Percentiles rank a stretch among this genome's conserved stretches.
Evolutionary conservation across 2,797 vertebrate genomes (phyloP).

Genomic region (Sciaenops ocellatus): DNA sequence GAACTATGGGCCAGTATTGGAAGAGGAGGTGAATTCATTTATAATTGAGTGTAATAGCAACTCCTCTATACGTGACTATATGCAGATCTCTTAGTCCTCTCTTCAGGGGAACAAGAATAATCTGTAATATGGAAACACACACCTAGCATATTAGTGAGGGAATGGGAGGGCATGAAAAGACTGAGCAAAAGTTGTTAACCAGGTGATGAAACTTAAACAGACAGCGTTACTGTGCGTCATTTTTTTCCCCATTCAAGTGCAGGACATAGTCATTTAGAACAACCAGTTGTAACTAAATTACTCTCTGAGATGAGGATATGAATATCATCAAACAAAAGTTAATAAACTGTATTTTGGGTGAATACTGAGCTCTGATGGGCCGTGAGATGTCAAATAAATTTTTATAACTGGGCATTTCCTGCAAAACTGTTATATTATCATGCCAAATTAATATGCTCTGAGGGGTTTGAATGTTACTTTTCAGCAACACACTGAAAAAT

Average conservation of each 20-base stretch:
- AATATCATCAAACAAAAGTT: conserved; percentile 55
- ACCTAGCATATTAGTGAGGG: conserved; percentile 10
- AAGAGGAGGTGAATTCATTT: conserved; percentile 75
- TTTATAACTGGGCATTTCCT: conserved; percentile 47
- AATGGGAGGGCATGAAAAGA: conserved; percentile 48
- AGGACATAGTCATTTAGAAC: conserved; percentile 54
- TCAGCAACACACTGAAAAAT: conserved; percentile 27
- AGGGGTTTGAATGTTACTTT: conserved; percentile 36
- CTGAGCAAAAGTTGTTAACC: conserved; percentile 58
- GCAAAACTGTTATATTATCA: conserved; percentile 43
- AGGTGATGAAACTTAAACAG: conserved; percentile 60
- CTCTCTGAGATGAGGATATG: conserved; percentile 48
- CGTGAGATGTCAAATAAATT: conserved; percentile 48
- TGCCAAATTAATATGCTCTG: conserved; percentile 37
- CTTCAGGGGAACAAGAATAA: conserved; percentile 44
- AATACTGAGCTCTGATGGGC: conserved; percentile 47
- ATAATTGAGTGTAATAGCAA: conserved; percentile 72
- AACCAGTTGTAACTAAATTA: conserved; percentile 58
- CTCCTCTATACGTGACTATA: conserved; percentile 55
- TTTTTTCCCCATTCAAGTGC: conserved; percentile 34
- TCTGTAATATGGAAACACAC: conserved; percentile 54
- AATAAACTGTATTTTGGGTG: conserved; percentile 40
- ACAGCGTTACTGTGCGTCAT: conserved; percentile 23
- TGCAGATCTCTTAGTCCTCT: conserved; percentile 52
- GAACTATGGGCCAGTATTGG: conserved; percentile 71